A percentile compares a stretch with the other conserved stretches of the same genome.
Conservation (phyloP, 2,113 vertebrate species). For the Saccopteryx leptura region DNA sequence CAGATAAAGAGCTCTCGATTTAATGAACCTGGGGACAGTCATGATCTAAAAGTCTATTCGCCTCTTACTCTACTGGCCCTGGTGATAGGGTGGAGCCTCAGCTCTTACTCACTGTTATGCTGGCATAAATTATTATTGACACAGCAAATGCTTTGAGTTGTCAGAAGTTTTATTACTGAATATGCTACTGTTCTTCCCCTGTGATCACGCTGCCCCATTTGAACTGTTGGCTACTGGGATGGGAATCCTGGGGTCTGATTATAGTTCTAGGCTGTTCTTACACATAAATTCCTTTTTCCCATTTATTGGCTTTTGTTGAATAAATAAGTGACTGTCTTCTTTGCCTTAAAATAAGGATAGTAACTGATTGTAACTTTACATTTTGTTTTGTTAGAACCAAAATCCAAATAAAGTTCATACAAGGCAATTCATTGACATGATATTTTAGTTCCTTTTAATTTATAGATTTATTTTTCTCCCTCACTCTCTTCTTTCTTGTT, state of each 20-base stretch:
- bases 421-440: not conserved
- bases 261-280: not conserved
- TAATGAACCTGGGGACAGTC: not conserved
- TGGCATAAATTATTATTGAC: not conserved
- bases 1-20: not conserved
- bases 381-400: not conserved
- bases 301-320: not conserved
- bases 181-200: not conserved
- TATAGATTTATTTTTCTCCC: not conserved
- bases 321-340: not conserved
- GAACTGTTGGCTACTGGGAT: not conserved
- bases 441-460: slow-evolving; percentile 15
- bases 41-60: not conserved
- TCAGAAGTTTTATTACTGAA: not conserved
- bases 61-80: not conserved
- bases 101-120: not conserved
- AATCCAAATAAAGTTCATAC: not conserved
- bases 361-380: not conserved
- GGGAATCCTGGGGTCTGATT: not conserved
- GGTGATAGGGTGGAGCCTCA: not conserved
- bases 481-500: not conserved
- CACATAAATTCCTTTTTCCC: not conserved
- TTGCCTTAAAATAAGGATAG: slow-evolving; percentile 27
- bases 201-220: not conserved
- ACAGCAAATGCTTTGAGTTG: not conserved